Conservation (phyloP, 2,888 invertebrate genomes). For the Eurytoma adleriae region DNA sequence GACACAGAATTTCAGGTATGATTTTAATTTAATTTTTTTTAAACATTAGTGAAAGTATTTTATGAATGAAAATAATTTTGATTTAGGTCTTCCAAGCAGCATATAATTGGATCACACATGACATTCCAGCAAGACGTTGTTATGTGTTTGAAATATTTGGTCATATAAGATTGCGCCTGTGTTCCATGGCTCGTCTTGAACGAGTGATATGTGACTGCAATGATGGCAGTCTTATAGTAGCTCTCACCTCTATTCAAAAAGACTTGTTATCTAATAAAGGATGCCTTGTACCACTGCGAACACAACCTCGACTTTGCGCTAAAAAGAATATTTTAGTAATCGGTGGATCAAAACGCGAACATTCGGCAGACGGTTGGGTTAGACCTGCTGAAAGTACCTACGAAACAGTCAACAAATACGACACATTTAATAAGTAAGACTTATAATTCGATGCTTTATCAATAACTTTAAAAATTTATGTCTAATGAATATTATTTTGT, state of each 20-base stretch:
- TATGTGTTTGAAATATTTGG: constrained; percentile 91
- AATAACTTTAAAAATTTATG: neutral
- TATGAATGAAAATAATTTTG: constrained; percentile 13
- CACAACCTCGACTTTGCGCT: constrained; percentile 89
- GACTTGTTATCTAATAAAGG: constrained; percentile 87
- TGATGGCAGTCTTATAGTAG: constrained; percentile 89
- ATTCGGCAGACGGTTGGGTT: constrained; percentile 83
- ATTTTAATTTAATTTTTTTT: neutral
- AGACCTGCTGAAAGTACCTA: constrained; percentile 88
- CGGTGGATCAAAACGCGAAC: constrained; percentile 91
- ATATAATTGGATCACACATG: constrained; percentile 91
- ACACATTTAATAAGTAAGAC: constrained; percentile 83
- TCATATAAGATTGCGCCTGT: constrained; percentile 88
- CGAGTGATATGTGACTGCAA: constrained; percentile 86
- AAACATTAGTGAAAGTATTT: constrained; percentile 1
- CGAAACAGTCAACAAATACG: constrained; percentile 89
- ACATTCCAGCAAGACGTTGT: constrained; percentile 85
- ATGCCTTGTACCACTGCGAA: constrained; percentile 85
- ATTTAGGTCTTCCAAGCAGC: constrained; percentile 88
- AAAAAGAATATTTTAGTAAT: constrained; percentile 92
- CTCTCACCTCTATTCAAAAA: constrained; percentile 86
- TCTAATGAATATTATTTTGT: neutral
- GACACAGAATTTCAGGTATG: constrained; percentile 91
- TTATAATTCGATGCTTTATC: neutral
- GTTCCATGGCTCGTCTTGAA: constrained; percentile 88